Evolutionary conservation across 2,888 invertebrate species (phyloP).

Genomic region (Lepidocyrtoides sp.): DNA sequence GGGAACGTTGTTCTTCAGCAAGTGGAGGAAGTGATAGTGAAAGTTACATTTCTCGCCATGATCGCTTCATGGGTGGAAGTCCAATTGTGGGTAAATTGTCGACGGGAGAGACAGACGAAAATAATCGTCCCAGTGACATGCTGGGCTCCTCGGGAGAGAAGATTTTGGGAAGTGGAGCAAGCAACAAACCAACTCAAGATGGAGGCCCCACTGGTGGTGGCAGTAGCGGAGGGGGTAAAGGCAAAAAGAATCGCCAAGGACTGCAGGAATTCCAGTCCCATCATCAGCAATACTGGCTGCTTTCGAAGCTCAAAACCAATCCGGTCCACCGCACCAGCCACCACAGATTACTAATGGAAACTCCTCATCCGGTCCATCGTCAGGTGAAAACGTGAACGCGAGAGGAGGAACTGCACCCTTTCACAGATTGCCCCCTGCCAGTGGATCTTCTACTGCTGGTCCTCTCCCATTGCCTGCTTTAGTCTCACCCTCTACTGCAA

Average conservation of each 20-base stretch:
- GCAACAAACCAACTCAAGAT: conserved; percentile 40
- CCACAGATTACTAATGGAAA: conserved; percentile 35
- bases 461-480: conserved; percentile 69
- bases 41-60: conserved; percentile 81
- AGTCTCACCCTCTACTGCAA: conserved; percentile 50
- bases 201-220: conserved; percentile 52
- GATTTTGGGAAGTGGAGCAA: conserved; percentile 48
- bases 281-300: conserved; percentile 84
- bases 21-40: conserved; percentile 84
- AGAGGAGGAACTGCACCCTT: conserved; percentile 63
- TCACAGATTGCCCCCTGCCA: conserved; percentile 78
- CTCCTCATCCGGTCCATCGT: not conserved
- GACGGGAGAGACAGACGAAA: conserved; percentile 81
- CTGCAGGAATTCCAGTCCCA: conserved; percentile 86
- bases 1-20: conserved; percentile 81
- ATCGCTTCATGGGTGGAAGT: conserved; percentile 70
- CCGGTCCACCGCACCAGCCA: not conserved
- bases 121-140: conserved; percentile 82
- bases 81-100: conserved; percentile 77
- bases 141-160: conserved; percentile 53
- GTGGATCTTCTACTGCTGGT: conserved; percentile 66
- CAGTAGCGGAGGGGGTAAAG: conserved; percentile 38
- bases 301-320: conserved; percentile 81
- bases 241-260: conserved; percentile 90
- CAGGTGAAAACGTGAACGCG: conserved; percentile 21